These are phyloP conservation scores for Smittia aterrima DNA, from an alignment of 2,888 invertebrate species.

Conservation along the genomic window DNA sequence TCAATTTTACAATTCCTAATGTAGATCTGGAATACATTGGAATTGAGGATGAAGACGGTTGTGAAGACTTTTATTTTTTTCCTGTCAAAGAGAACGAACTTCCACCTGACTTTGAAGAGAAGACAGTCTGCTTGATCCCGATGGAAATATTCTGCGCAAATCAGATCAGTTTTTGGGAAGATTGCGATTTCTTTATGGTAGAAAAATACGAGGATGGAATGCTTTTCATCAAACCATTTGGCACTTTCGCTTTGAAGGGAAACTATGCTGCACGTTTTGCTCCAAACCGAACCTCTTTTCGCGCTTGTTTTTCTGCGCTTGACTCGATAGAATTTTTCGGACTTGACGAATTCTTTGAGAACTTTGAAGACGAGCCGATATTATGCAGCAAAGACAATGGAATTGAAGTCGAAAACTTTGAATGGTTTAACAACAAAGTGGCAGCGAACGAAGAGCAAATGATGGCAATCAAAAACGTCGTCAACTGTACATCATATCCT, in stretches of 20 bases:
- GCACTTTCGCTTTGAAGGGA: too few species aligned
- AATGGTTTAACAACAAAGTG: constrained; percentile 50
- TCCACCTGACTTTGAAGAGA: background rate
- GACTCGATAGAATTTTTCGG: background rate
- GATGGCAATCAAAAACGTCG: constrained; percentile 65
- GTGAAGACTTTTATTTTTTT: background rate
- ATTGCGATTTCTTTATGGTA: background rate
- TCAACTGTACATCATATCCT: constrained; percentile 60
- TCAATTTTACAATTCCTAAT: background rate
- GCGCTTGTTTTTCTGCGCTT: background rate
- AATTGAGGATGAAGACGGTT: too few species aligned
- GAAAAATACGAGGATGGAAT: background rate
- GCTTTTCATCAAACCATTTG: background rate
- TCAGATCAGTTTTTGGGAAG: background rate
- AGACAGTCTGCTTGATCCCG: background rate
- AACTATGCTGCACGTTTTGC: background rate
- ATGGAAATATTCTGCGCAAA: background rate
- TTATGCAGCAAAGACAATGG: too few species aligned
- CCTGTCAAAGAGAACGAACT: background rate
- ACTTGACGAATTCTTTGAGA: background rate
- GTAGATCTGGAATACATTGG: background rate
- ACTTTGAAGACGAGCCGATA: background rate
- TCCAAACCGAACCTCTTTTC: background rate
- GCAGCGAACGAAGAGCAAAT: constrained; percentile 61
- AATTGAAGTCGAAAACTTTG: constrained; percentile 38